phyloP scores from a whole-genome alignment of 2,113 vertebrate genomes.

The Corynorhinus townsendii region DNA sequence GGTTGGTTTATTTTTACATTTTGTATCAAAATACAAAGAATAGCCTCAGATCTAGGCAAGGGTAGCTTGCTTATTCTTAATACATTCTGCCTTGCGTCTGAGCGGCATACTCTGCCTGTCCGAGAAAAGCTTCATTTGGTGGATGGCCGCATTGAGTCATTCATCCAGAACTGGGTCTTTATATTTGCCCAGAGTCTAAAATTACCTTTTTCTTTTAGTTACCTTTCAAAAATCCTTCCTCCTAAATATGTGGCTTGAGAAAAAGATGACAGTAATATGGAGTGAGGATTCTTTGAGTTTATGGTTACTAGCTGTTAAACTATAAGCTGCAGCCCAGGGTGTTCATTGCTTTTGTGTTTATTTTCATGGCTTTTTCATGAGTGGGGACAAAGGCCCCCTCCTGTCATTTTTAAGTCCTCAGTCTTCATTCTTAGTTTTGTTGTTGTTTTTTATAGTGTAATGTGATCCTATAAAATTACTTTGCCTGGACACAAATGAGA shows the following conservation, averaged over 20 bases:
- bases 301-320: neutral
- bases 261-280: slow-evolving; percentile 2
- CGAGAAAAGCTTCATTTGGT: neutral
- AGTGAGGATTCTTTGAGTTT: slow-evolving; percentile 1
- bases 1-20: slow-evolving; percentile 17
- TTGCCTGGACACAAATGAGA: neutral
- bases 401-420: neutral
- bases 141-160: neutral
- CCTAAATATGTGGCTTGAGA: slow-evolving; percentile 18
- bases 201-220: neutral
- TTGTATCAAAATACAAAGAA: neutral
- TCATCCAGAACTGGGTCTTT: neutral
- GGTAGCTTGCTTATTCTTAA: neutral
- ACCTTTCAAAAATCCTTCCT: neutral
- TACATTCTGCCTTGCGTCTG: neutral
- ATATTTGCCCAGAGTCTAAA: neutral
- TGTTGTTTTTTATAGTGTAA: neutral
- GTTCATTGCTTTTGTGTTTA: slow-evolving; percentile 20
- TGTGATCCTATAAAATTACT: neutral
- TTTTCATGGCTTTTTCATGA: slow-evolving; percentile 37
- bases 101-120: neutral
- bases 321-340: neutral
- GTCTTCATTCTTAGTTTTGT: neutral
- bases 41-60: neutral
- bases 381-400: neutral